Percentiles rank a stretch among this genome's conserved stretches.
Conservation (phyloP, 1,140 invertebrate species). For the Penaeus japonicus region DNA sequence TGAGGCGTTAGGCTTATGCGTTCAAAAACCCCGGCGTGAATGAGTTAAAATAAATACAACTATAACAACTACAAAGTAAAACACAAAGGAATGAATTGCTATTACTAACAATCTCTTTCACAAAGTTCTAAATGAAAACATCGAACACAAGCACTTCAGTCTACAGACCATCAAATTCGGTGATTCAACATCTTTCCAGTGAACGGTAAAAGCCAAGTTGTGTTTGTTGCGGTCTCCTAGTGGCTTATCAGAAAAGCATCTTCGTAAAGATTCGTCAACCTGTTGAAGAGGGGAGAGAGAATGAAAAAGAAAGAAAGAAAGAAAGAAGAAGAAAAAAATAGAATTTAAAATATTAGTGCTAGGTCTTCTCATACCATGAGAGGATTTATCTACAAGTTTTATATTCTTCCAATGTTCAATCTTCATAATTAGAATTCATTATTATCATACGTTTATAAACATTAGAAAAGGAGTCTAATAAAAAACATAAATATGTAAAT, state of each 20-base stretch:
- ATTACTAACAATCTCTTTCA: too few species aligned
- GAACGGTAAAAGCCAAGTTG: conserved; percentile 24
- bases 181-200: conserved; percentile 43
- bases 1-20: too few species aligned
- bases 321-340: too few species aligned
- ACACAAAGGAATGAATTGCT: too few species aligned
- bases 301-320: not conserved
- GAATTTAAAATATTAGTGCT: not conserved
- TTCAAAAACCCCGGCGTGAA: too few species aligned
- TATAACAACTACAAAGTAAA: too few species aligned
- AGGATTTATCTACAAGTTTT: not conserved
- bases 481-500: too few species aligned
- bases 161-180: conserved; percentile 35
- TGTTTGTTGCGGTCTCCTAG: conserved; percentile 22
- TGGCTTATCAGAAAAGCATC: not conserved
- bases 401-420: not conserved
- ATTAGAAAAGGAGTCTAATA: not conserved
- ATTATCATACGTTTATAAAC: too few species aligned
- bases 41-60: too few species aligned
- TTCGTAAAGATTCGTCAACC: not conserved
- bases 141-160: too few species aligned
- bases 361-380: not conserved
- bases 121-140: too few species aligned
- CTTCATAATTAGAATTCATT: not conserved
- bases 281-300: not conserved